These are phyloP conservation scores for Pygocentrus nattereri DNA, from an alignment of 2,797 vertebrate species.

Conservation along the genomic window DNA sequence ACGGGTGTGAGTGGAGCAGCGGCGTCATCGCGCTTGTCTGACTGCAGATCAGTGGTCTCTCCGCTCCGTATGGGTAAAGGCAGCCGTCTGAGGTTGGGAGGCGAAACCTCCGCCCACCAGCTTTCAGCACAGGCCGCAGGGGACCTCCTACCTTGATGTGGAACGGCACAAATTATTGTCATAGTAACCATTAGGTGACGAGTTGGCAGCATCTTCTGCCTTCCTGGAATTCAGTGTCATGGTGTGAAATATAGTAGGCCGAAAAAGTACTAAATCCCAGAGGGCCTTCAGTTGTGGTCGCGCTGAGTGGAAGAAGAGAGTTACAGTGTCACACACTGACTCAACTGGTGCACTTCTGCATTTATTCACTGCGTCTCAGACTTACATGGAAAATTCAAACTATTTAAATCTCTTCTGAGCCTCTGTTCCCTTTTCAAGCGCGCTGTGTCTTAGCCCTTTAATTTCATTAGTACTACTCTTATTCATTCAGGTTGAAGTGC, in stretches of 20 bases:
- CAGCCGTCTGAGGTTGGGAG: constrained; percentile 27
- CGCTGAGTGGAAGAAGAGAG: constrained; percentile 33
- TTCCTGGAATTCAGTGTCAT: constrained; percentile 57
- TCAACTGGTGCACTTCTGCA: constrained; percentile 16
- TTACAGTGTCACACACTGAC: constrained; percentile 35
- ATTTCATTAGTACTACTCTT: too few species aligned
- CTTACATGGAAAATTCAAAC: not conserved
- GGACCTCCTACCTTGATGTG: constrained; percentile 52
- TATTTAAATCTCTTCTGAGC: constrained; percentile 22
- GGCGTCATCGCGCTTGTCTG: too few species aligned
- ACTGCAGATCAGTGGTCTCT: not conserved
- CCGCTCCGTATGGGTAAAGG: constrained; percentile 9
- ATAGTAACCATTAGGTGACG: constrained; percentile 51
- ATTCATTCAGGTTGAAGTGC: too few species aligned
- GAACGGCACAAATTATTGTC: constrained; percentile 50
- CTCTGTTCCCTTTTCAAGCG: too few species aligned
- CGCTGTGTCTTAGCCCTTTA: too few species aligned
- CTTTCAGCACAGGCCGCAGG: constrained; percentile 36
- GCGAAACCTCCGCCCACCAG: constrained; percentile 39
- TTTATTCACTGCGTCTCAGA: not conserved
- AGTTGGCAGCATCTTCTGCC: constrained; percentile 24
- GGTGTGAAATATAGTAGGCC: constrained; percentile 34
- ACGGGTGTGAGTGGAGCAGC: too few species aligned
- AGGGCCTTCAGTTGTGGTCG: constrained; percentile 46
- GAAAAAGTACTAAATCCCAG: constrained; percentile 39